Base-by-base conservation (phyloP, 2,113 vertebrate genomes). In the Chionomys nivalis region DNA sequence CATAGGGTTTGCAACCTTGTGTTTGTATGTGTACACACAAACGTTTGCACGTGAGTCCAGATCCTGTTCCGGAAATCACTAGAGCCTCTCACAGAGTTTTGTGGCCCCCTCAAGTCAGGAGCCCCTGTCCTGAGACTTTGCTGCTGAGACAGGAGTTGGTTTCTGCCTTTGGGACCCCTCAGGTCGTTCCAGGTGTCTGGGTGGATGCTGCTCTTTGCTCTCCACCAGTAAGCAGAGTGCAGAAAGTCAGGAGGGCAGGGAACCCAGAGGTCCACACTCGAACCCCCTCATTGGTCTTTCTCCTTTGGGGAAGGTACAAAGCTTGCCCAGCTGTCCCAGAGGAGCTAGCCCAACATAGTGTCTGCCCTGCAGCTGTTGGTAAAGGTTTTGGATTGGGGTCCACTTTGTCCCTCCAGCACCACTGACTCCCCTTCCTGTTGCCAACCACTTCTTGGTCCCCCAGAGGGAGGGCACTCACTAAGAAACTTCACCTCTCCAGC, bases 21-120 rank as follows among this genome's bases (percentile, higher is more conserved):
- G 1, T 36, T 12, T n/a, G 36, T 7, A 3, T 42, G 39, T 14
- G 2, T 10, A 8, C 1, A 9, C 28, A 26, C 0, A 1, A 39
- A 65, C 31, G 5, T 66, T 61, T 49, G 76, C 70, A 85, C 31
- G 0, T 13, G 1, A 23, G 55, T n/a, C 36, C 0, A 1, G 31
- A 1, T 31, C 0, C 23, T 39, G 14, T 55, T 73, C 90, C 42
- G 36, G 36, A 26, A 77, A 52, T 24, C 42, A 17, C 39, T 10
- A 1, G 0, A 31, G 19, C 1, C 12, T 83, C 52, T 61, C 55
- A 55, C 19, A 66, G 61, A 21, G 36, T n/a, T 19, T 58, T 2
- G 7, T 31, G 85, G 58, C 36, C 47, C 42, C 68, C 0, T 3
- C 17, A 31, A 61, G 8, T 24, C 33, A 33, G 87, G 49, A 39